These are phyloP conservation scores for Ectropis grisescens DNA, from an alignment of 1,140 invertebrate genomes.

Conservation along the genomic window DNA sequence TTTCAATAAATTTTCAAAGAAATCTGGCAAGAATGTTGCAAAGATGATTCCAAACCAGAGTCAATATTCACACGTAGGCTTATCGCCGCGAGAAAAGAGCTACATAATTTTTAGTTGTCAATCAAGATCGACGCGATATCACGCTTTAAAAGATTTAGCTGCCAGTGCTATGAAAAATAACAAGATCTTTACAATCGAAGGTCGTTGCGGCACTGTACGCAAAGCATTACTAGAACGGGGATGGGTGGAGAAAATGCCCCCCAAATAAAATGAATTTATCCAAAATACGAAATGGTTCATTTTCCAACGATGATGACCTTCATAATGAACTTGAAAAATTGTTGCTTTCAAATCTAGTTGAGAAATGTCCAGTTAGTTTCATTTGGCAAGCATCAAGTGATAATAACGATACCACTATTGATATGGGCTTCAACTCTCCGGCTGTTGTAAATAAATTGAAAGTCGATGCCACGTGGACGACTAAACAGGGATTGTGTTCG, in stretches of 20 bases:
- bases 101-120: slow-evolving; percentile 43
- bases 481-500: slow-evolving; percentile 74
- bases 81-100: slow-evolving; percentile 43
- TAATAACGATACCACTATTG: slow-evolving; percentile 40
- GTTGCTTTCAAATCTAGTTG: slow-evolving; percentile 72
- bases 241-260: slow-evolving; percentile 74
- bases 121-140: slow-evolving; percentile 28
- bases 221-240: slow-evolving; percentile 69
- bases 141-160: slow-evolving; percentile 37
- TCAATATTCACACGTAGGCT: too few relatives aligned
- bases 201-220: slow-evolving; percentile 55
- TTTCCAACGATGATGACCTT: slow-evolving; percentile 46
- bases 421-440: slow-evolving; percentile 40
- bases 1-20: slow-evolving; percentile 25
- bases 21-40: slow-evolving; percentile 5
- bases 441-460: slow-evolving; percentile 72
- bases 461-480: slow-evolving; percentile 70
- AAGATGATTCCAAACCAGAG: too few relatives aligned
- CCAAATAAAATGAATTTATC: slow-evolving; percentile 36
- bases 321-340: slow-evolving; percentile 48
- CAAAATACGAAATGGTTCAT: slow-evolving; percentile 41
- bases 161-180: slow-evolving; percentile 34
- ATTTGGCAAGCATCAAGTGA: slow-evolving; percentile 69
- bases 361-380: slow-evolving; percentile 70
- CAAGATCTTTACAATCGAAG: slow-evolving; percentile 58